Conservation (phyloP, 2,113 vertebrate genomes). For the Passer montanus region DNA sequence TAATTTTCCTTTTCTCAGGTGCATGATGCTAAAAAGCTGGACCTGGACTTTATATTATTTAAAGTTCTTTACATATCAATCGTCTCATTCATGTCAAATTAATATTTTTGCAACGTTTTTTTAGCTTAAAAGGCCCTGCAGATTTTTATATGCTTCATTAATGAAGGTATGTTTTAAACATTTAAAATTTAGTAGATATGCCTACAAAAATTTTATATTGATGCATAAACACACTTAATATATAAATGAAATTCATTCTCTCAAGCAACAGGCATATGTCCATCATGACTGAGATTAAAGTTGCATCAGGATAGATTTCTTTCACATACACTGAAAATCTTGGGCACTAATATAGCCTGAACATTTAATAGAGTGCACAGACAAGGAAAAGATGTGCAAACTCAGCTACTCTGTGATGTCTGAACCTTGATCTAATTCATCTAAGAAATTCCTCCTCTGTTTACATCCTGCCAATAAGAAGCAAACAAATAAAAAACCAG, state of each 20-base stretch:
- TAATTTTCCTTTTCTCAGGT: background rate
- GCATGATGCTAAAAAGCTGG: background rate
- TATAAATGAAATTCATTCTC: background rate
- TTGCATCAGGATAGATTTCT: background rate
- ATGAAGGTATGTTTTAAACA: background rate
- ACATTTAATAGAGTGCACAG: background rate
- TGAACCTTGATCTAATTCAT: background rate
- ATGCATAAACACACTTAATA: background rate
- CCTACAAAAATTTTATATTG: background rate
- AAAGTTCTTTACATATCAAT: background rate
- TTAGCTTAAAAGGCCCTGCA: background rate
- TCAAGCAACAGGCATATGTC: background rate
- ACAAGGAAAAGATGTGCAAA: background rate
- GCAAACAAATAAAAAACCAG: background rate
- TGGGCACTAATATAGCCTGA: background rate
- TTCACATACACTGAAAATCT: background rate
- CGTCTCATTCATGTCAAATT: background rate
- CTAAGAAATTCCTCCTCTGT: background rate
- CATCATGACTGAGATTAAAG: background rate
- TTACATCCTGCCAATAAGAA: background rate
- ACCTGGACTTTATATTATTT: background rate
- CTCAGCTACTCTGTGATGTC: background rate
- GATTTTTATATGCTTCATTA: background rate
- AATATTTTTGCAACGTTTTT: background rate
- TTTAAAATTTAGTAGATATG: background rate